Evolutionary conservation across 2,797 vertebrate genomes (phyloP).

Genomic region (Enteromius argenteus): DNA sequence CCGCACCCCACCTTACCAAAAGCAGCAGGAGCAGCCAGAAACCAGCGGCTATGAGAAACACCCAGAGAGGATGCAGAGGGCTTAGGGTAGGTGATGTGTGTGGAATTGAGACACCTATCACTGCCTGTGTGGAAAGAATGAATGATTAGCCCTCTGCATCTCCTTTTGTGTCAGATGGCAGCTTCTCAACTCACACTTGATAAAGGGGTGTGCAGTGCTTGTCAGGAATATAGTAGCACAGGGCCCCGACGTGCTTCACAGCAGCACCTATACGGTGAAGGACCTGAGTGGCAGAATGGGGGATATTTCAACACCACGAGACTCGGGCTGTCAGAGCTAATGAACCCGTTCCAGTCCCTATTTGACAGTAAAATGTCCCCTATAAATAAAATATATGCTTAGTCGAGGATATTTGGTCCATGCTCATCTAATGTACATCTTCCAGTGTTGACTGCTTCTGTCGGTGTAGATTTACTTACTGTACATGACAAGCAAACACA

Average conservation of each 20-base stretch:
- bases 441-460: constrained; percentile 45
- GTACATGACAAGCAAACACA: background rate
- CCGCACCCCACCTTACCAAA: constrained; percentile 4
- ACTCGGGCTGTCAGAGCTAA: constrained; percentile 10
- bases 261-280: constrained; percentile 40
- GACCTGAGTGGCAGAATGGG: constrained; percentile 21
- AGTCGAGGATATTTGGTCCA: background rate
- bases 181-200: constrained; percentile 60
- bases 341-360: background rate
- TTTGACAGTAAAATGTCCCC: background rate
- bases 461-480: constrained; percentile 28
- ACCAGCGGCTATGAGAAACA: constrained; percentile 20
- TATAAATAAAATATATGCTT: constrained; percentile 26
- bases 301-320: constrained; percentile 14
- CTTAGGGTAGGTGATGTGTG: constrained; percentile 26
- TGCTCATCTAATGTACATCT: constrained; percentile 36
- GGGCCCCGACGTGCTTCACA: constrained; percentile 19
- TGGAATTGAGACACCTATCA: constrained; percentile 22
- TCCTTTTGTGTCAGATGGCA: constrained; percentile 53
- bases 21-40: constrained; percentile 35
- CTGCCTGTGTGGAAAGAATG: constrained; percentile 58
- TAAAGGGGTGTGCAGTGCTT: constrained; percentile 53
- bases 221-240: constrained; percentile 30
- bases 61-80: constrained; percentile 33
- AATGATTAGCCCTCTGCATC: constrained; percentile 49